A percentile compares a stretch with the other conserved stretches of the same genome.
Evolutionary conservation across 2,888 invertebrate species (phyloP).

Genomic region (Cheilosia soror): DNA sequence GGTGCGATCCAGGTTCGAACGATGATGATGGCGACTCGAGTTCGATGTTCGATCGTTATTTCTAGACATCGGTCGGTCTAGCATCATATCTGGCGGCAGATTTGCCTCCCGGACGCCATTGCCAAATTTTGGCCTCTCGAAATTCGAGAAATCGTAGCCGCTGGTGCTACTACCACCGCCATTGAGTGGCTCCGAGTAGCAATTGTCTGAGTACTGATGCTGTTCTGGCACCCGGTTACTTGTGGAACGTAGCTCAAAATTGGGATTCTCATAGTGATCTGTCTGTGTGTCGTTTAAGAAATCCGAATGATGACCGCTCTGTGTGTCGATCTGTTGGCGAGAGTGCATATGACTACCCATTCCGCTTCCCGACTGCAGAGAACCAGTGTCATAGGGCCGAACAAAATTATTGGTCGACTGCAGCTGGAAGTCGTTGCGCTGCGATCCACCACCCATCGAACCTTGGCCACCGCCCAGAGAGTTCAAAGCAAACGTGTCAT

Average conservation of each 20-base stretch:
- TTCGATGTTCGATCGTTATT: constrained; percentile 64
- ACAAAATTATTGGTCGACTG: constrained; percentile 81
- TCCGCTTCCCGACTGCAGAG: constrained; percentile 77
- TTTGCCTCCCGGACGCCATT: constrained; percentile 59
- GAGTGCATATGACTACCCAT: constrained; percentile 75
- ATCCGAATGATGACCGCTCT: constrained; percentile 78
- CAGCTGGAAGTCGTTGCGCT: constrained; percentile 78
- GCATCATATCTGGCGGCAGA: constrained; percentile 54
- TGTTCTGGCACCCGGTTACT: constrained; percentile 67
- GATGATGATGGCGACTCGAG: constrained; percentile 68
- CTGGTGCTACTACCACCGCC: constrained; percentile 79
- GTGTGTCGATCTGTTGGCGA: constrained; percentile 73
- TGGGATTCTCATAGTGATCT: constrained; percentile 84
- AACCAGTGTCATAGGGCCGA: constrained; percentile 82
- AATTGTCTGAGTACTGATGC: constrained; percentile 79
- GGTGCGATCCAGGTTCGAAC: constrained; percentile 78
- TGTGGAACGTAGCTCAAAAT: constrained; percentile 81
- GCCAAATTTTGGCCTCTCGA: constrained; percentile 86
- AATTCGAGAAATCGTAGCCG: constrained; percentile 85
- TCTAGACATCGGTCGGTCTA: constrained; percentile 61
- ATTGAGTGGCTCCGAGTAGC: constrained; percentile 83
- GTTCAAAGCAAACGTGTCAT: constrained; percentile 86
- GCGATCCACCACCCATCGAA: constrained; percentile 66
- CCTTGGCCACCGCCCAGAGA: constrained; percentile 80
- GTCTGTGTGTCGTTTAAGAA: constrained; percentile 80